Evolutionary conservation across 2,888 invertebrate species (phyloP).

Genomic region (Calliphora vomitoria): DNA sequence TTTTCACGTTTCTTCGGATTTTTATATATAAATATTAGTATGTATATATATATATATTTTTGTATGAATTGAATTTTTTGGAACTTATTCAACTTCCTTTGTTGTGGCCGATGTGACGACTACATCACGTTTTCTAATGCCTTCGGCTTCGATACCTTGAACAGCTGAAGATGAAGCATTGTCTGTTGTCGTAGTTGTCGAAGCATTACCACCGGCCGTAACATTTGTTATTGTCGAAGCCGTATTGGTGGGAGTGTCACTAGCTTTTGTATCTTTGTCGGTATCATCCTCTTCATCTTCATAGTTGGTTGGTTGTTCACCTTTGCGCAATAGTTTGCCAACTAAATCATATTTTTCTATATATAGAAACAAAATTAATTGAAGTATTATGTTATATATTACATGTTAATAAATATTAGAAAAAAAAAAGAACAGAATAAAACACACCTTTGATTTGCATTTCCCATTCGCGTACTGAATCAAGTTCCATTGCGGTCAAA

Average conservation of each 20-base stretch:
- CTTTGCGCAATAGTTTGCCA: conserved; percentile 95
- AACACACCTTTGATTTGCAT: conserved; percentile 95
- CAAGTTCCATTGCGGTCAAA: conserved; percentile 96
- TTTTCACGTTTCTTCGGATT: conserved; percentile 11
- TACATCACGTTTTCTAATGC: conserved; percentile 76
- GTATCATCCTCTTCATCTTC: conserved; percentile 91
- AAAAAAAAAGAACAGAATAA: not conserved
- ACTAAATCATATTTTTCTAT: conserved; percentile 97
- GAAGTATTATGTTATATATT: not conserved
- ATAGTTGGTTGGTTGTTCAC: conserved; percentile 95
- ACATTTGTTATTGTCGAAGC: conserved; percentile 44
- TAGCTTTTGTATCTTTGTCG: conserved; percentile 74
- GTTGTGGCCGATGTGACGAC: conserved; percentile 66
- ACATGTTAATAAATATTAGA: not conserved
- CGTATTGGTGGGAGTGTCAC: conserved; percentile 60
- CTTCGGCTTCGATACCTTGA: conserved; percentile 61
- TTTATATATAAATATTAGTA: conserved; percentile 55
- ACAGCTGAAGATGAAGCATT: conserved; percentile 28
- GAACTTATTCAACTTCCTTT: conserved; percentile 76
- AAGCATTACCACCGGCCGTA: conserved; percentile 44
- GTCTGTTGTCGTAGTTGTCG: conserved; percentile 51
- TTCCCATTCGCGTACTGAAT: conserved; percentile 98
- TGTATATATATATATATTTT: conserved; percentile 42
- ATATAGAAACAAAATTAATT: conserved; percentile 45
- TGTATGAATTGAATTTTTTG: conserved; percentile 13